Base-by-base conservation (phyloP, 2,888 invertebrate genomes). In the Crioceris asparagi region DNA sequence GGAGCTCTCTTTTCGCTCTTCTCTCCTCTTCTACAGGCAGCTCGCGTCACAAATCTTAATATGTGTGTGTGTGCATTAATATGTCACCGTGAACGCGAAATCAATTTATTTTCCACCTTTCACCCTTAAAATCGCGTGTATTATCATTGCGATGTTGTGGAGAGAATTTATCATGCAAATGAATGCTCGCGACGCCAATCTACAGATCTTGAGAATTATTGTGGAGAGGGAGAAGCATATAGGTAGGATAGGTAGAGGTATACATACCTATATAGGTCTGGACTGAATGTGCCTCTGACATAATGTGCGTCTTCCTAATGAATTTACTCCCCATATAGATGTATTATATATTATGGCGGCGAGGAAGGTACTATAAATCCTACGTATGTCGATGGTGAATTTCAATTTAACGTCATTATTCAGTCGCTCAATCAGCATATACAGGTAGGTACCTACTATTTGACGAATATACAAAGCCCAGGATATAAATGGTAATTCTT, bases 101-200 rank as follows among this genome's bases (percentile, higher is more conserved):
- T 63, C 63, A 63, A 63, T 63, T 63, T 63, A 63, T 63, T 62
- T 61, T 50, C n/a, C 63, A 62, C 61, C 63, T 60, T 63, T 62
- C 61, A 62, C 41, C 41, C 46, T 46, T 51, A 55, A 60, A 61
- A 62, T 61, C 61, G 61, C 54, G n/a, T 60, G 61, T 62, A 62
- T 62, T 56, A 61, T 57, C 56, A 27, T 14, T 12, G 15, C 27
- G 27, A 15, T 15, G 11, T 55, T 53, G 48, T 54, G 49, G 52
- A 47, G 55, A 55, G 54, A 61, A 62, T 62, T 62, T 61, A 62
- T 62, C 61, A 62, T 62, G 62, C 57, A 61, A 61, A 61, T 62
- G 62, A 61, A 61, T 58, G 59, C 53, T 49, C 51, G 55, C 57
- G 59, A 58, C 55, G 55, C 50, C 52, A 50, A 47, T 47, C 36